These are phyloP conservation scores for Thamnophis elegans DNA, from an alignment of 2,797 vertebrate genomes.

Conservation along the genomic window DNA sequence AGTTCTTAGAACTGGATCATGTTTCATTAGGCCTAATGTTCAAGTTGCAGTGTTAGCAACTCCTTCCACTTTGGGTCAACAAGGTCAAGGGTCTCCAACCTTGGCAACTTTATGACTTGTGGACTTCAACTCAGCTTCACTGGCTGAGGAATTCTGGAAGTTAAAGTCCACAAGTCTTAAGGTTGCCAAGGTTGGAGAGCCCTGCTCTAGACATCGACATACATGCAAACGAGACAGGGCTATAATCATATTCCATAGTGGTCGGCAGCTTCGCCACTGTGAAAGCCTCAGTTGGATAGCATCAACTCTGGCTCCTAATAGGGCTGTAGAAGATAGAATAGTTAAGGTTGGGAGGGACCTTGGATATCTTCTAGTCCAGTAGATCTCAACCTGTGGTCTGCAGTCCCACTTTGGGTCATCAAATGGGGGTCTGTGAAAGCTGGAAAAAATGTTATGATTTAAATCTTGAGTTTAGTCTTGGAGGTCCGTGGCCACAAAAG, in stretches of 20 bases:
- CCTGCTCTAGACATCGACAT: background rate
- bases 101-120: no score
- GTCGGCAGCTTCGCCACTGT: background rate
- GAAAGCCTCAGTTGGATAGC: background rate
- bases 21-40: background rate
- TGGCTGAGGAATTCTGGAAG: no score
- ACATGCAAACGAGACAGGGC: background rate
- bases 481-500: no score
- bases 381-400: no score
- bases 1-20: background rate
- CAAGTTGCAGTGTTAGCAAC: background rate
- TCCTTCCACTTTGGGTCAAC: background rate
- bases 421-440: no score
- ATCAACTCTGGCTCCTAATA: background rate
- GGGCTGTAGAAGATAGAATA: background rate
- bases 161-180: no score
- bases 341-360: background rate
- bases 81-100: no score
- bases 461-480: no score
- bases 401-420: no score
- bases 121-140: no score
- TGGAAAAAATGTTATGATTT: no score
- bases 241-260: background rate
- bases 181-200: no score
- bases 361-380: background rate